Base-by-base conservation (phyloP, 2,113 vertebrate species). In the Bubo scandiacus region DNA sequence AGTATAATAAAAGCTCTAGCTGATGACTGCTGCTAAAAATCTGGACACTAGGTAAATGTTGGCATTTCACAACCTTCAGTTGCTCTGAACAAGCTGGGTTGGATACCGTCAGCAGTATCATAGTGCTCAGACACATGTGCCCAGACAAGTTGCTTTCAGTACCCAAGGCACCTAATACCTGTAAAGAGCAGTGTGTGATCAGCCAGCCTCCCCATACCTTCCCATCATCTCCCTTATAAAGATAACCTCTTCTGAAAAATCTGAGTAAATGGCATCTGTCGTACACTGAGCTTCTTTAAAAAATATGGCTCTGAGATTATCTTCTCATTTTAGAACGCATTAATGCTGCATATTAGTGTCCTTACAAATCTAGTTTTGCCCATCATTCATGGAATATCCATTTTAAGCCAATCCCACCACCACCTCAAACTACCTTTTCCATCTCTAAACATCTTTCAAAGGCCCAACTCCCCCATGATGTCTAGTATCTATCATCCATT, bases 11-110 rank as follows among this genome's bases (percentile, higher is more conserved):
- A 94, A 68, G 38, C 27, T 43, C 34, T 72, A 49, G 42, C 12
- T 67, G 77, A 36, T 2, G 7, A 58, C n/a, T 72, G 32, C 49
- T 70, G 49, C 26, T 80, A 36, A 51, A 96, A 91, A 75, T 75
- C 34, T 40, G 10, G 8, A n/a, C 0, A 0, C n/a, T 40, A 70
- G 34, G 36, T 19, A 73, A 80, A 83, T 9, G 11, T 1, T 55
- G n/a, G 29, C 55, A 61, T n/a, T 80, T 34, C 45, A 51, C 25
- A 86, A 15, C 27, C 18, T 40, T 70, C 17, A 12, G 18, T 14
- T 81, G 29, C n/a, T 66, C 58, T 42, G 52, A 87, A 61, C 7
- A 57, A 88, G 30, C 25, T 40, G 42, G 52, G 66, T 20, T 80
- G 74, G 55, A 42, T 49, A 16, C 36, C 21, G 2, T 26, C 75